These are phyloP conservation scores for Prorops nasuta DNA, from an alignment of 1,140 invertebrate genomes.

Conservation along the genomic window DNA sequence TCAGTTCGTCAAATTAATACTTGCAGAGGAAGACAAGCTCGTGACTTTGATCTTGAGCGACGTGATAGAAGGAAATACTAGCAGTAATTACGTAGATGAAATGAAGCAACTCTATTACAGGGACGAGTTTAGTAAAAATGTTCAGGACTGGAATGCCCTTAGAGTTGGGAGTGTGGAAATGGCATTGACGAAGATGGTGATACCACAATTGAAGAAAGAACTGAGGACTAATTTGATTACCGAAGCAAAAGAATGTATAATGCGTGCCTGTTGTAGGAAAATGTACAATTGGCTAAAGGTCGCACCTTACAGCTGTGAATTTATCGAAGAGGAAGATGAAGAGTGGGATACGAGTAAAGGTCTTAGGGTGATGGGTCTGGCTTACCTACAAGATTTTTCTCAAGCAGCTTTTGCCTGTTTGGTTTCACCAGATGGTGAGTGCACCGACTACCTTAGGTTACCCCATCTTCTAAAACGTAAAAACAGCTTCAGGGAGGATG, in stretches of 20 bases:
- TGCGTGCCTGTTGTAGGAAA: constrained; percentile 79
- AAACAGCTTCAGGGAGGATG: constrained; percentile 71
- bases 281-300: constrained; percentile 89
- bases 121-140: constrained; percentile 95
- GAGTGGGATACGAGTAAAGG: constrained; percentile 87
- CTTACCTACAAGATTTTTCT: constrained; percentile 83
- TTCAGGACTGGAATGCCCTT: constrained; percentile 94
- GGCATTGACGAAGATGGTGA: constrained; percentile 84
- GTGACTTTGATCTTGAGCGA: constrained; percentile 74
- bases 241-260: constrained; percentile 88
- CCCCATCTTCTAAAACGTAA: constrained; percentile 82
- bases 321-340: constrained; percentile 84
- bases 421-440: constrained; percentile 85
- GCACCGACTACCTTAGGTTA: constrained; percentile 85
- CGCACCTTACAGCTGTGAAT: constrained; percentile 79
- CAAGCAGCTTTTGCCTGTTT: constrained; percentile 88
- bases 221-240: constrained; percentile 74
- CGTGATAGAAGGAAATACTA: constrained; percentile 75
- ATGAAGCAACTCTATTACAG: constrained; percentile 86
- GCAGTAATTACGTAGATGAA: constrained; percentile 80
- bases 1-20: constrained; percentile 81
- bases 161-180: constrained; percentile 84
- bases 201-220: constrained; percentile 88
- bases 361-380: constrained; percentile 81
- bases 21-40: constrained; percentile 86